Evolutionary conservation across 2,888 invertebrate species (phyloP), one percentile per base, ranked within the genome.

Genomic region (Hartigia nigra): DNA sequence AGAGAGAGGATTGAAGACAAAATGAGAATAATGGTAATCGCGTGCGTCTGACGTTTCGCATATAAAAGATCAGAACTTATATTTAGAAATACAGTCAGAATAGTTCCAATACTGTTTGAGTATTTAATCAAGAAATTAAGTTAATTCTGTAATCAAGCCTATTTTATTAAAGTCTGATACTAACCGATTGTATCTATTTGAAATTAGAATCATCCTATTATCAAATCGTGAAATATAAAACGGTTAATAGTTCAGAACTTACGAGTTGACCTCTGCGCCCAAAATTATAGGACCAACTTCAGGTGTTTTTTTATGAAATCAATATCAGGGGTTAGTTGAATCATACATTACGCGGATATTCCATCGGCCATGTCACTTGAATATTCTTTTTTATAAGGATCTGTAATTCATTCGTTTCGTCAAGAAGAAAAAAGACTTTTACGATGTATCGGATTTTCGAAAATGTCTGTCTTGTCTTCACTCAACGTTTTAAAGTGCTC

Each of bases 1-100:
- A 75, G 74, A 75, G 70, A 35, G 36, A 79, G 78, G 14, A 77
- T 82, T 77, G 81, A 31, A 31, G 31, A 34, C 4, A 72, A 34
- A 72, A 34, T 23, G 31, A 23, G 31, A 31, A 1, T 34, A 34
- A 72, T 55, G 55, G 12, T 14, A 72, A 72, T 72, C 32, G 72
- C 72, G 72, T 72, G 72, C 34, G 31, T 14, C 12, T 72, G 72
- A 72, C 74, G 74, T 76, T 55, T 75, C 36, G 74, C 74, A 69
- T 76, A 76, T 75, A 76, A 70, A 31, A 75, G 55, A 70, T 23
- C n/a, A 36, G 76, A 36, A 76, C 69, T 76, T 79, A 76, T 74
- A 79, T 79, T 79, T 79, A 74, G 76, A 79, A 79, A 79, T 76
- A 55, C 0, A 9, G 23, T 23, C 9, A 23, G 23, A 55, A 23